These are phyloP conservation scores for Euwallacea fornicatus DNA, from an alignment of 1,140 invertebrate genomes.

Conservation along the genomic window DNA sequence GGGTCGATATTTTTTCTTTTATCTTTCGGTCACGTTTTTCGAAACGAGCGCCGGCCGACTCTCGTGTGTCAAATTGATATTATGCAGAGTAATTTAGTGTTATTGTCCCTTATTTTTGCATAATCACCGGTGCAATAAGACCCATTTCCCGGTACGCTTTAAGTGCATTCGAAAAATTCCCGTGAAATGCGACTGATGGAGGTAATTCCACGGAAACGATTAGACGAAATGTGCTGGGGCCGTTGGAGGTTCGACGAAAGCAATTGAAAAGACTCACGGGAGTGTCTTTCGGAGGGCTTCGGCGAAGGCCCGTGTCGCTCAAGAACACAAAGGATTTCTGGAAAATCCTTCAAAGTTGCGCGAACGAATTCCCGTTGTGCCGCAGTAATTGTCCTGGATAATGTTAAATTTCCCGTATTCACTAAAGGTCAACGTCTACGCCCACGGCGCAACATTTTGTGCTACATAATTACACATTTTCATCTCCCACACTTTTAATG, in stretches of 20 bases:
- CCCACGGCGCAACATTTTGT: no score
- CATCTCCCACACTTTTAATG: no score
- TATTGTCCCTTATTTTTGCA: background rate
- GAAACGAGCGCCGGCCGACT: background rate
- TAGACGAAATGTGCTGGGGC: background rate
- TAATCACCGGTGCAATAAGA: background rate
- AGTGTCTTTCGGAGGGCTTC: background rate
- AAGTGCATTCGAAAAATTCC: background rate
- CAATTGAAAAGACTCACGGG: background rate
- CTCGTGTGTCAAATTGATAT: background rate
- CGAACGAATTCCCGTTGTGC: no score
- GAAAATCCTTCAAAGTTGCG: no score
- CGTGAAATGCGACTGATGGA: background rate
- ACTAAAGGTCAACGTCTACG: no score
- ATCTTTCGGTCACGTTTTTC: background rate
- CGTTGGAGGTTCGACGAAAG: background rate
- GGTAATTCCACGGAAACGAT: background rate
- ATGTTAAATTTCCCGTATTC: no score
- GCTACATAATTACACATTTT: no score
- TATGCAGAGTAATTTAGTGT: background rate
- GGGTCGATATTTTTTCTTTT: conserved; percentile 4
- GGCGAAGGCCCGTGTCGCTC: no score
- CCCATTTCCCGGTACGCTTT: background rate
- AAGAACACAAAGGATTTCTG: no score
- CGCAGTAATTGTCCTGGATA: no score